Conservation (phyloP, 2,113 vertebrate genomes). For the Daboia siamensis region DNA sequence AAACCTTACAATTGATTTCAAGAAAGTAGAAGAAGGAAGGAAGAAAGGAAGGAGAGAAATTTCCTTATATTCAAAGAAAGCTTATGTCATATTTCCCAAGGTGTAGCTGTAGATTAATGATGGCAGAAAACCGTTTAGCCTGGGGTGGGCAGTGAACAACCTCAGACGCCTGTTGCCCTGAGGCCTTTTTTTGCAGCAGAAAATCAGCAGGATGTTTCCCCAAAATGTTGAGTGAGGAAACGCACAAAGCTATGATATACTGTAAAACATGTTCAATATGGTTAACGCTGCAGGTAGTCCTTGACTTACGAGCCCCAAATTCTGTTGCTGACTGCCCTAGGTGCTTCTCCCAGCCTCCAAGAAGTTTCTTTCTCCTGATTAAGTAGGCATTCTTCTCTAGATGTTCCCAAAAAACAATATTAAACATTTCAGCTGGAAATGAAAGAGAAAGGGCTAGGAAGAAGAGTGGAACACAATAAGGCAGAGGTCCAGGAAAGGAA, state of each 20-base stretch:
- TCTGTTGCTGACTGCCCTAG: neutral
- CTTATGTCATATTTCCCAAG: neutral
- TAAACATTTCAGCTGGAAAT: neutral
- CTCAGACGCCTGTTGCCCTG: neutral
- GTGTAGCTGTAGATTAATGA: neutral
- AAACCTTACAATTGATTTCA: neutral
- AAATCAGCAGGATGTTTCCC: neutral
- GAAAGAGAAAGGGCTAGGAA: neutral
- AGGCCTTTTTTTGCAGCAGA: neutral
- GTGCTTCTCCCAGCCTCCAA: neutral
- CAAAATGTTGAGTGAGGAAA: neutral
- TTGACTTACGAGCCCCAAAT: neutral
- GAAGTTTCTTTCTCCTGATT: neutral
- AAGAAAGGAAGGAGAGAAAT: neutral
- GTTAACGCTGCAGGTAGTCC: neutral
- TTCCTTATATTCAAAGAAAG: neutral
- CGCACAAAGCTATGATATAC: neutral
- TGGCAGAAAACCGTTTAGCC: neutral
- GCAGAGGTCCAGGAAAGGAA: neutral
- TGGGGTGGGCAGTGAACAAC: neutral
- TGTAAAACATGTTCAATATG: neutral
- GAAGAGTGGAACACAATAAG: neutral
- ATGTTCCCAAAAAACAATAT: neutral
- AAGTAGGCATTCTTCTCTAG: neutral
- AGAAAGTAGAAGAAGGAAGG: neutral